A percentile compares a stretch with the other conserved stretches of the same genome.
phyloP scores from a whole-genome alignment of 2,797 vertebrate species.

The Linurgus olivaceus region DNA sequence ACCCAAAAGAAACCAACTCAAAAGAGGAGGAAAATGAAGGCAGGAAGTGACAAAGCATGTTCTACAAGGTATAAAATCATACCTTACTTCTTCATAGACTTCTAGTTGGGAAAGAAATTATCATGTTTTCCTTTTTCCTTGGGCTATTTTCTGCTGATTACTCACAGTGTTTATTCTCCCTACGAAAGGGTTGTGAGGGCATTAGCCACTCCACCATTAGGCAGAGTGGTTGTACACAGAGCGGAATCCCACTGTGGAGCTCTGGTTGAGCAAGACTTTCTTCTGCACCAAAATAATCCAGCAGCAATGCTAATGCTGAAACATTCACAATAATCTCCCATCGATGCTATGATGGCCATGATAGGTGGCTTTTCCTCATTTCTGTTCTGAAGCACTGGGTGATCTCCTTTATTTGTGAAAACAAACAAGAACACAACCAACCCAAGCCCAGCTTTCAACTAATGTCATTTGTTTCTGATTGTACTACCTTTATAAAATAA shows the following conservation, averaged over 20 bases:
- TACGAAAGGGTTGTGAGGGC: background rate
- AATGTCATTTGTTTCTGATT: background rate
- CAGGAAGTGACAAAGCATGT: background rate
- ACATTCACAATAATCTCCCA: background rate
- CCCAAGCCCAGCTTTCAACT: background rate
- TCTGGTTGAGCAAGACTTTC: background rate
- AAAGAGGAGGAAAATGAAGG: background rate
- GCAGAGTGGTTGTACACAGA: background rate
- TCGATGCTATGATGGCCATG: background rate
- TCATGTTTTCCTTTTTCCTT: background rate
- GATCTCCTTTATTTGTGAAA: slow-evolving; percentile 7
- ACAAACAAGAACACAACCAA: background rate
- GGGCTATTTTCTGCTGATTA: background rate
- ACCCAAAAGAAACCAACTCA: background rate
- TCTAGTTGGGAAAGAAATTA: background rate
- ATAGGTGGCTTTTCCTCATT: background rate
- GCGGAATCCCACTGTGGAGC: background rate
- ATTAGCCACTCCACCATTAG: background rate
- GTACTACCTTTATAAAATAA: background rate
- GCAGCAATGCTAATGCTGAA: background rate
- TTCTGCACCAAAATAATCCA: background rate
- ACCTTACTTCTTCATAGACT: background rate
- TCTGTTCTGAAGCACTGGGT: background rate
- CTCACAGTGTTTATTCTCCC: background rate
- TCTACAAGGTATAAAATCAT: background rate